These are phyloP conservation scores for Myopa testacea DNA, from an alignment of 2,888 invertebrate genomes.

Conservation along the genomic window DNA sequence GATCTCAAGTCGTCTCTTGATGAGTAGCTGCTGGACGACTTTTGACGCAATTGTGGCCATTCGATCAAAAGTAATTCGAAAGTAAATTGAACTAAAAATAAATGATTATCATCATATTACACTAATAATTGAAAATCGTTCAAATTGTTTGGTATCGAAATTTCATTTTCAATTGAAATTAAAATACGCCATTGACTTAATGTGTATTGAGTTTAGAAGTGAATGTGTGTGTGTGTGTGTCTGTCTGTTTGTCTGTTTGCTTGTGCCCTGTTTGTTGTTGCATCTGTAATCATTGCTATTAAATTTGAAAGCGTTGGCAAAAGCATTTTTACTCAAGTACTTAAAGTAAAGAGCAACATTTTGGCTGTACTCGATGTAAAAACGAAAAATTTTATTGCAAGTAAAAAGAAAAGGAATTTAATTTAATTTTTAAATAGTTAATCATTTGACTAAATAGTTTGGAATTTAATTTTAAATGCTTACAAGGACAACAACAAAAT, in stretches of 20 bases:
- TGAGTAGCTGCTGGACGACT: constrained; percentile 38
- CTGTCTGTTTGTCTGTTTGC: neutral
- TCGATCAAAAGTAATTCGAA: constrained; percentile 29
- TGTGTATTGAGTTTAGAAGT: neutral
- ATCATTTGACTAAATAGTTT: too few relatives aligned
- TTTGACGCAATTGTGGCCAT: constrained; percentile 40
- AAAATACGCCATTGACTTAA: neutral
- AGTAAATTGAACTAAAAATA: constrained; percentile 27
- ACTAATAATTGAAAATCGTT: constrained; percentile 33
- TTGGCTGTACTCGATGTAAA: neutral
- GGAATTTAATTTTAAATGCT: too few relatives aligned
- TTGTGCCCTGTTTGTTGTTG: neutral
- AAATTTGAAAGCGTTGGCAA: constrained; percentile 35
- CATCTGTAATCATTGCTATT: constrained; percentile 16
- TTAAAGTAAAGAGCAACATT: constrained; percentile 21
- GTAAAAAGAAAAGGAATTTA: too few relatives aligned
- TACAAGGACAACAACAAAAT: too few relatives aligned
- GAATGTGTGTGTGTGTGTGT: too few relatives aligned
- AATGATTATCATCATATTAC: constrained; percentile 19
- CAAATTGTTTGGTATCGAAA: constrained; percentile 10
- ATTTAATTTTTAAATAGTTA: too few relatives aligned
- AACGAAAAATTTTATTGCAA: neutral
- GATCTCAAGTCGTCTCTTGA: constrained; percentile 21
- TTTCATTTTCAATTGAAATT: neutral
- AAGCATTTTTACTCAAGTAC: constrained; percentile 44